A percentile compares a stretch with the other conserved stretches of the same genome.
Conservation (phyloP, 2,888 invertebrate genomes). For the Lasioglossum morio region DNA sequence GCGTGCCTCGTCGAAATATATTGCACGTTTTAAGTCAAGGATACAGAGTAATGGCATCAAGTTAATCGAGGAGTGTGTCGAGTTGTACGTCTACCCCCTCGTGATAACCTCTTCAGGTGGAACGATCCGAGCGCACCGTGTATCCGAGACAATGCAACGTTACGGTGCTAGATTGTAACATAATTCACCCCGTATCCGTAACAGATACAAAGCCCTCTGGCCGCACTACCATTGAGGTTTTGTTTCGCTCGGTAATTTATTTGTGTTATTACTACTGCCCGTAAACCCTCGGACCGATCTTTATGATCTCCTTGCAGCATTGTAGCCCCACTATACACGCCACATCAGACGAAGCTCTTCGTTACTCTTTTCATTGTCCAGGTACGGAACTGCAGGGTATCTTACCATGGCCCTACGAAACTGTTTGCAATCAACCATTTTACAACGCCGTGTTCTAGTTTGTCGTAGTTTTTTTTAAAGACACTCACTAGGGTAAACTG, state of each 20-base stretch:
- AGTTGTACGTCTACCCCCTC: neutral
- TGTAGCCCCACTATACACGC: neutral
- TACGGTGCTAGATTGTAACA: neutral
- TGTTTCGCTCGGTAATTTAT: constrained; percentile 11
- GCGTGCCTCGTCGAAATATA: neutral
- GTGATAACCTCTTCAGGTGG: neutral
- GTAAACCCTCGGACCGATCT: neutral
- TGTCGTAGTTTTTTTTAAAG: too few species aligned
- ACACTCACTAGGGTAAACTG: too few species aligned
- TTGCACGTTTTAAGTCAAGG: neutral
- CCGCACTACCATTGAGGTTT: neutral
- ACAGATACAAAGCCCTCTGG: constrained; percentile 8
- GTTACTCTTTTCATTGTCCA: neutral
- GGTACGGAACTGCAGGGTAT: neutral
- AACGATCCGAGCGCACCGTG: neutral
- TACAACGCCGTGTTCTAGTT: too few species aligned
- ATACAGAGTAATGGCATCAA: constrained; percentile 7
- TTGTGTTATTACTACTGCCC: neutral
- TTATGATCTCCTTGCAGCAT: neutral
- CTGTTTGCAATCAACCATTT: too few species aligned
- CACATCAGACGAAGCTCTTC: neutral
- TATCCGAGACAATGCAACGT: constrained; percentile 12
- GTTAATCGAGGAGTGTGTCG: constrained; percentile 12
- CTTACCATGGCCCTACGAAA: neutral
- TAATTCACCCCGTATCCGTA: constrained; percentile 18